Percentiles rank a stretch among this genome's conserved stretches.
These are phyloP conservation scores for Palythoa heliodiscus DNA, from an alignment of 92 coral and sea anemone genomes.

Conservation along the genomic window DNA sequence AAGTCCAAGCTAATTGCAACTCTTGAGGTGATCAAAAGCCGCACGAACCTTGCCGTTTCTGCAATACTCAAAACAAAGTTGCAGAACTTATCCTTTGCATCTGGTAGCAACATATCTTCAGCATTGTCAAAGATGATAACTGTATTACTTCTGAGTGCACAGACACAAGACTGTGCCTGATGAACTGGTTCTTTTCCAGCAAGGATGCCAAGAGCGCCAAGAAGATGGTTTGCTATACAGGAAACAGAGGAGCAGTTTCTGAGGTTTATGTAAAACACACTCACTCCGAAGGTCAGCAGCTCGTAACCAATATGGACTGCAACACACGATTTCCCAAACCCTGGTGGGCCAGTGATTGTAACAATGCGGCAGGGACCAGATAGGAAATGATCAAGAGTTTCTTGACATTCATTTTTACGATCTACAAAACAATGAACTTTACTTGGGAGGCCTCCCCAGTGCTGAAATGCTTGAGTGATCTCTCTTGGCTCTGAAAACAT, in stretches of 20 bases:
- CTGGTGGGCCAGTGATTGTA: slow-evolving; percentile 92
- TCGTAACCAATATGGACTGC: slow-evolving; percentile 94
- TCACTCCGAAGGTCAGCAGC: slow-evolving; percentile 60
- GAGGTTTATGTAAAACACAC: slow-evolving; percentile 79
- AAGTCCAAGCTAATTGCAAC: slow-evolving; percentile 68
- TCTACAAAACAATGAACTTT: slow-evolving; percentile 87
- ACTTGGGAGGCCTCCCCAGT: slow-evolving; percentile 89
- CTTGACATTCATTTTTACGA: slow-evolving; percentile 75
- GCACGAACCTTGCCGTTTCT: slow-evolving; percentile 73
- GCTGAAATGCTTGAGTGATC: slow-evolving; percentile 63
- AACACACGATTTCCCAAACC: slow-evolving; percentile 93
- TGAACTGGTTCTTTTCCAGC: slow-evolving; percentile 78
- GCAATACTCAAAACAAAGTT: slow-evolving; percentile 78
- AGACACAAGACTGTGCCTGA: slow-evolving; percentile 80
- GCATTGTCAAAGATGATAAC: slow-evolving; percentile 92
- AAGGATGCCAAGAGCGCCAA: slow-evolving; percentile 83
- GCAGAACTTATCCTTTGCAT: slow-evolving; percentile 67
- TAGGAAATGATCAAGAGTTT: slow-evolving; percentile 63
- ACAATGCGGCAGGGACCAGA: slow-evolving; percentile 74
- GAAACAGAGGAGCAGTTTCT: slow-evolving; percentile 77
- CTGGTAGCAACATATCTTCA: slow-evolving; percentile 85
- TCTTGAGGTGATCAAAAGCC: slow-evolving; percentile 79
- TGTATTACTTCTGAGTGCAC: slow-evolving; percentile 57
- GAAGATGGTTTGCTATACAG: slow-evolving; percentile 87
- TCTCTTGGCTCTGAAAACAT: slow-evolving; percentile 54